A percentile compares a stretch with the other conserved stretches of the same genome.
Conservation (phyloP, 2,113 vertebrate genomes). For the Pogonocichla stellata region DNA sequence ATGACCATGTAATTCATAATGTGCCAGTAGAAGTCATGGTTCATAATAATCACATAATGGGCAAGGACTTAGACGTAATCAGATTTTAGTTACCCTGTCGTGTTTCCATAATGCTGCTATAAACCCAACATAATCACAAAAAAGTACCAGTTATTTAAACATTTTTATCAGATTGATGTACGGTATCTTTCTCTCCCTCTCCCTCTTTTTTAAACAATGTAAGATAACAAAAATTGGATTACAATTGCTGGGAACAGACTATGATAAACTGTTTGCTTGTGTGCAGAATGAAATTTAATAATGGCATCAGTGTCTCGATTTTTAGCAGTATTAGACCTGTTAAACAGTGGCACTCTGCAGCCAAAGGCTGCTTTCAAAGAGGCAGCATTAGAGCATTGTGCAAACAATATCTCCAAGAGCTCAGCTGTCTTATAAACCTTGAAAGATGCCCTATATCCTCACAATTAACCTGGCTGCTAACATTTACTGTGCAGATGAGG, state of each 20-base stretch:
- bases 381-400: background rate
- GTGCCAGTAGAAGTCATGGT: constrained; percentile 64
- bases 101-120: constrained; percentile 61
- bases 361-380: constrained; percentile 30
- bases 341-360: constrained; percentile 20
- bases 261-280: constrained; percentile 69
- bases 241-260: constrained; percentile 66
- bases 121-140: constrained; percentile 61
- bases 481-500: constrained; percentile 26
- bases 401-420: background rate
- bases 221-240: constrained; percentile 72
- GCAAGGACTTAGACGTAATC: constrained; percentile 67
- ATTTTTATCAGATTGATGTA: constrained; percentile 60
- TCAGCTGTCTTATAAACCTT: constrained; percentile 1
- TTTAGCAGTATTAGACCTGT: constrained; percentile 27
- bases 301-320: constrained; percentile 33
- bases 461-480: constrained; percentile 32
- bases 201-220: constrained; percentile 24
- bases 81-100: constrained; percentile 68
- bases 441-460: background rate
- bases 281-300: constrained; percentile 49
- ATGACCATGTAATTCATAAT: constrained; percentile 68
- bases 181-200: constrained; percentile 9
- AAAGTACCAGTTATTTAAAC: constrained; percentile 65
- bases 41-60: constrained; percentile 73